phyloP scores from a whole-genome alignment of 1,140 invertebrate genomes.

The Brachionus calyciflorus region DNA sequence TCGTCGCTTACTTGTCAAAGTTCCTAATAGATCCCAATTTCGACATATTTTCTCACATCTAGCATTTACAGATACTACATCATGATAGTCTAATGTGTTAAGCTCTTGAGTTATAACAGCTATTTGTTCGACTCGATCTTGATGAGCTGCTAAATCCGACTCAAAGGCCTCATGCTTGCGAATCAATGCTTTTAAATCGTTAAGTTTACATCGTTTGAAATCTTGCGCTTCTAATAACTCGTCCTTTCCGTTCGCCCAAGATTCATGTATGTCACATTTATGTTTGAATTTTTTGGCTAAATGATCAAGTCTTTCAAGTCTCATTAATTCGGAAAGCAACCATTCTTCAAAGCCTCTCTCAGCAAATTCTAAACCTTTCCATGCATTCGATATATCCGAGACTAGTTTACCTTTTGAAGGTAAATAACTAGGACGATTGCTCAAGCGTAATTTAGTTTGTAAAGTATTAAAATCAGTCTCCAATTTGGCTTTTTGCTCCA shows the following conservation, averaged over 20 bases:
- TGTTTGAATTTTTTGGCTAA: constrained; percentile 99
- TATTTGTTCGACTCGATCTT: constrained; percentile 97
- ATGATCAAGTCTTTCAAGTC: constrained; percentile 92
- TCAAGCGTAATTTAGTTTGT: constrained; percentile 89
- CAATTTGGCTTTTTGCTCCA: constrained; percentile 94
- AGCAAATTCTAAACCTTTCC: constrained; percentile 90
- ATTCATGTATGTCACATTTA: constrained; percentile 97
- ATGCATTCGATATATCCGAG: constrained; percentile 95
- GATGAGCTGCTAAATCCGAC: constrained; percentile 88
- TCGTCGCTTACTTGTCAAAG: constrained; percentile 28
- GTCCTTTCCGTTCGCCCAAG: constrained; percentile 96
- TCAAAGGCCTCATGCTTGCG: constrained; percentile 99
- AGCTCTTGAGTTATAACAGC: constrained; percentile 97
- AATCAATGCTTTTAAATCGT: constrained; percentile 83
- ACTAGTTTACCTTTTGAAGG: constrained; percentile 98
- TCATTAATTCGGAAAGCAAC: constrained; percentile 96
- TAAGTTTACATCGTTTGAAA: constrained; percentile 90
- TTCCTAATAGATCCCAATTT: constrained; percentile 49
- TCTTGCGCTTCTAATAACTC: constrained; percentile 80
- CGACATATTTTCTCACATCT: constrained; percentile 87
- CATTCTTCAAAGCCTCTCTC: constrained; percentile 99
- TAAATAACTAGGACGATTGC: constrained; percentile 95
- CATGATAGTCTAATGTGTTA: constrained; percentile 94
- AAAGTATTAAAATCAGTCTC: constrained; percentile 99
- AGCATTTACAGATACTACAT: constrained; percentile 85